Base-by-base conservation (phyloP, 2,113 vertebrate species). In the Oenanthe melanoleuca region DNA sequence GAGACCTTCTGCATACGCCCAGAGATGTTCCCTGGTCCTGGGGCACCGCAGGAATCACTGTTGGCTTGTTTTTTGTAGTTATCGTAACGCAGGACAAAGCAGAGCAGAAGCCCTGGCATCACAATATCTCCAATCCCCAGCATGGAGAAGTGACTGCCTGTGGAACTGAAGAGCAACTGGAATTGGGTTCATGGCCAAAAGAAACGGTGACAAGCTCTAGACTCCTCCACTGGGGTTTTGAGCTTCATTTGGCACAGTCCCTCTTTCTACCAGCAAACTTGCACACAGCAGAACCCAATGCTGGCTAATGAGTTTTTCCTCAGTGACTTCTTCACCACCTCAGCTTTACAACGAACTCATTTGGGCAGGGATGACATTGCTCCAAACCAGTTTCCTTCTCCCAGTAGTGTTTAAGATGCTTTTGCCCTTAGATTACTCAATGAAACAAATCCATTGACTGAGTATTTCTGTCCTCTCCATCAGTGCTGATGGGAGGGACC, bases 71-170 rank as follows among this genome's bases (percentile, higher is more conserved):
- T 99, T 95, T 99, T 99, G 96, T 99, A 99, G 98, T 99, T 99
- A 95, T 99, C 99, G 0, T 99, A 99, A 60, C 99, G 99, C 77
- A 99, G 98, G 59, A 99, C 99, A 2, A 99, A 99, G 97, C 99
- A 99, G n/a, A 99, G 97, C 84, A 99, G 99, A 50, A 99, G 98
- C 14, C 99, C 99, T 1, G 99, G 99, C 99, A 99, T 99, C 97
- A 99, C 99, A 8, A 99, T 99, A 89, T 99, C 99, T 29, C 99
- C 99, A 5, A 99, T 99, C 78, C 99, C 99, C 98, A 99, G 96
- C 99, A 99, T 99, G 3, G 99, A 99, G 98, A 99, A 99, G 97
- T 99, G 99, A 96, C 99, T 99, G 89, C 99, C 99, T 40, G 99
- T 99, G 95, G 99, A 99, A 97, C 99, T 99, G 86, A 31, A 95